These are phyloP conservation scores for Saimiri boliviensis DNA, from an alignment of 2,113 vertebrate species.

Conservation along the genomic window DNA sequence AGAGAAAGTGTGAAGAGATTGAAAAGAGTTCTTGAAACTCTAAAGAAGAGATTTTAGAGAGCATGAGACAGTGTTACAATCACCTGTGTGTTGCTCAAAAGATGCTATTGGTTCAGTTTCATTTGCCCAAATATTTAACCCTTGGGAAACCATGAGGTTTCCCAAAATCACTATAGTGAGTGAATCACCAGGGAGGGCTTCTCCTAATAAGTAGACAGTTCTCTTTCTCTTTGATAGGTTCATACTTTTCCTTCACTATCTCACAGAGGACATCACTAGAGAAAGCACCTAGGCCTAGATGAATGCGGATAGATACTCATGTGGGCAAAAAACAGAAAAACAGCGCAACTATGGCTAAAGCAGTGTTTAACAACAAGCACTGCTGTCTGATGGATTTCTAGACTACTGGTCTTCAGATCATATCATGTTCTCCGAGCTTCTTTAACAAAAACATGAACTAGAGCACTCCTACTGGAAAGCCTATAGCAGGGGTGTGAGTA, in stretches of 20 bases:
- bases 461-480: background rate
- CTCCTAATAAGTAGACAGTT: background rate
- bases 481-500: background rate
- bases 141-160: background rate
- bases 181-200: background rate
- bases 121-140: background rate
- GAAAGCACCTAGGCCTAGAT: background rate
- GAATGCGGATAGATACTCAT: background rate
- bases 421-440: background rate
- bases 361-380: background rate
- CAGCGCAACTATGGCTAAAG: background rate
- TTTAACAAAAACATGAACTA: background rate
- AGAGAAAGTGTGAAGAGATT: background rate
- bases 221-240: background rate
- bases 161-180: background rate
- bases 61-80: background rate
- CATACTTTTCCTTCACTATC: background rate
- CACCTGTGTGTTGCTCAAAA: background rate
- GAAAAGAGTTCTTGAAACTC: background rate
- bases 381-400: background rate
- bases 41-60: background rate
- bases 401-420: background rate
- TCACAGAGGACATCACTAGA: background rate
- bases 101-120: background rate
- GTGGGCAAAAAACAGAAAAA: background rate